Percentiles rank a stretch among this genome's conserved stretches.
Evolutionary conservation across 2,113 vertebrate species (phyloP).

Genomic region (Stercorarius parasiticus): DNA sequence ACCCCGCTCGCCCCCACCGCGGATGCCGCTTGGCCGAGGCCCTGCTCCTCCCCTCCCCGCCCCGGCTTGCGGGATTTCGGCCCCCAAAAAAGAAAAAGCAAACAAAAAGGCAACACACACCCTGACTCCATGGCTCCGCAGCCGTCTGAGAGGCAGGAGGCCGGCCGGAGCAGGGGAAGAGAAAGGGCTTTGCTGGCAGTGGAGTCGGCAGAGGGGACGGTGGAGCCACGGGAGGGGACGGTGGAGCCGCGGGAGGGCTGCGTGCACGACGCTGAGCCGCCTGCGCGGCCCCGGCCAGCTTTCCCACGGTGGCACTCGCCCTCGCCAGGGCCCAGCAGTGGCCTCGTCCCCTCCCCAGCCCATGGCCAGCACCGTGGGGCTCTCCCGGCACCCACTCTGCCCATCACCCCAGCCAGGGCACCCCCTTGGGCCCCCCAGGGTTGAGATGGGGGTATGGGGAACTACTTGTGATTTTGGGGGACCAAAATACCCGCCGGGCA

Average conservation of each 20-base stretch:
- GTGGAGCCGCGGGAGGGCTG: neutral
- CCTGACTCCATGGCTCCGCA: neutral
- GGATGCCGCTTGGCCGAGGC: neutral
- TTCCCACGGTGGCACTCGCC: neutral
- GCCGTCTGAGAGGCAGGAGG: neutral
- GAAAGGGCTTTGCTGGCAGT: neutral
- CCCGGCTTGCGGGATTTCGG: neutral
- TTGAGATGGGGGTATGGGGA: neutral
- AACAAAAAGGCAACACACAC: neutral
- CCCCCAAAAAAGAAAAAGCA: neutral
- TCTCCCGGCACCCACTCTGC: rapidly evolving
- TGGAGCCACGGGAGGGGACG: neutral
- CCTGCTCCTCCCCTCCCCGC: neutral
- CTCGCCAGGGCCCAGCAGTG: rapidly evolving
- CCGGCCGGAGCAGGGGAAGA: neutral
- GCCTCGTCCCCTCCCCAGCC: neutral
- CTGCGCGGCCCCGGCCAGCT: neutral
- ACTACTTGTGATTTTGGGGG: rapidly evolving
- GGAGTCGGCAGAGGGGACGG: neutral
- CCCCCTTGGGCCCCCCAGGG: rapidly evolving
- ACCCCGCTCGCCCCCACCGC: neutral
- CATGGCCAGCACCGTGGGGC: rapidly evolving
- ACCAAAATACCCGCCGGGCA: neutral
- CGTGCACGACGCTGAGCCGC: too few species aligned
- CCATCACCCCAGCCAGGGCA: rapidly evolving